Base-by-base conservation (phyloP, 2,797 vertebrate genomes). In the Myoxocephalus aenaeus region DNA sequence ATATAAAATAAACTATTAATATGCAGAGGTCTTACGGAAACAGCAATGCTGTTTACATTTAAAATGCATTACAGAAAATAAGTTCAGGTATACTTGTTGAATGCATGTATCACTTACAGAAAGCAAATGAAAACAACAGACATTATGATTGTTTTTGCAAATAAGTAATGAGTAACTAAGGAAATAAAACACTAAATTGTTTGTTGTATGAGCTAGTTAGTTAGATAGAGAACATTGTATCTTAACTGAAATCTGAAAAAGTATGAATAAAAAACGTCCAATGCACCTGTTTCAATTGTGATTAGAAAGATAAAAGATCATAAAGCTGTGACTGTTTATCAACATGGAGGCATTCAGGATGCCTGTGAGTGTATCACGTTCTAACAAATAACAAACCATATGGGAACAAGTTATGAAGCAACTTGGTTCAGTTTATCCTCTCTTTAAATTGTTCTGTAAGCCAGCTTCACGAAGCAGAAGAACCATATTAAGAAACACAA, bases 221-320 rank as follows among this genome's bases (percentile, higher is more conserved):
- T 8, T 0, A 1, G 3, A 57, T 3, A 51, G 18, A 53, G 3
- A 53, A 25, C 4, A 40, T 10, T n/a, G 7, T 1, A 42, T 25
- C 25, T 36, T 14, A 8, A 11, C 1, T 65, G 40, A 69, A 51
- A 70, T 5, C 11, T 56, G 3, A 73, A 56, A 53, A 56, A 4
- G 0, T 2, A 38, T 38, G 10, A 70, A 40, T 22, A 10, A 57
- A 44, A 61, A 18, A 27, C 6, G 2, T 13, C 15, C 15, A 38
- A 2, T 66, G 77, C 80, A 90, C 74, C 75, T 84, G 81, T 61
- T 75, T 50, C 36, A 38, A 3, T 46, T 65, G 5, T 25, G 10
- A 38, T 32, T 13, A n/a, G 8, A 56, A 68, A 29, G 3, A n/a
- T 59, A 11, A 7, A 36, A 25, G 18, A 1, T 15, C 15, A 48